phyloP scores from a whole-genome alignment of 1,140 invertebrate species.

The Sitobion miscanthi region DNA sequence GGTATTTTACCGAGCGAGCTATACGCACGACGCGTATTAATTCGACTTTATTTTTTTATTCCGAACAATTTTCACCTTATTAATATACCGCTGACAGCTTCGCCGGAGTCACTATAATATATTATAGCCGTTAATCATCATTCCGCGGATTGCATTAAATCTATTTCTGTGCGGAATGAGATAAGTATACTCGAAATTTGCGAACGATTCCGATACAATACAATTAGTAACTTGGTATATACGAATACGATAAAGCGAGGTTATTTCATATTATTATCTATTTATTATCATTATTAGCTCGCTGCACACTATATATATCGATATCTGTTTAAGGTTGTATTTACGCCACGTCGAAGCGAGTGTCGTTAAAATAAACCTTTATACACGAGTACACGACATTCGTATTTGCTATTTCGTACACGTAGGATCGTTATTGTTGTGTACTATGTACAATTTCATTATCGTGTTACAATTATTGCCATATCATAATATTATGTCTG shows the following conservation, averaged over 20 bases:
- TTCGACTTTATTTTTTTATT: neutral
- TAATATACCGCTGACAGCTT: neutral
- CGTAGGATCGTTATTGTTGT: neutral
- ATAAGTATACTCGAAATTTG: neutral
- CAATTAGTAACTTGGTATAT: neutral
- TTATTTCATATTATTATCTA: neutral
- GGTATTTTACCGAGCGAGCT: neutral
- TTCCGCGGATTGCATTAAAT: neutral
- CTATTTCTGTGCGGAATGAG: neutral
- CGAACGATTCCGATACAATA: neutral
- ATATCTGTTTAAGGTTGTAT: neutral
- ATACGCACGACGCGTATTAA: slow-evolving; percentile 6
- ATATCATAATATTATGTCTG: slow-evolving; percentile 17
- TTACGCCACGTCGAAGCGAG: neutral
- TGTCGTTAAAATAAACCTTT: neutral
- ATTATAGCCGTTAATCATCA: neutral
- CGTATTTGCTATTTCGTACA: neutral
- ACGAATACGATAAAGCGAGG: neutral
- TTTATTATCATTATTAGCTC: neutral
- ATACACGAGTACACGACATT: neutral
- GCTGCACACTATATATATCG: neutral
- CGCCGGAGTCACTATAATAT: neutral
- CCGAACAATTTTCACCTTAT: neutral
- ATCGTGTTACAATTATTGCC: slow-evolving; percentile 5
- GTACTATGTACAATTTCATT: neutral